Evolutionary conservation across 2,113 vertebrate species (phyloP).

Genomic region (Thunnus maccoyii): DNA sequence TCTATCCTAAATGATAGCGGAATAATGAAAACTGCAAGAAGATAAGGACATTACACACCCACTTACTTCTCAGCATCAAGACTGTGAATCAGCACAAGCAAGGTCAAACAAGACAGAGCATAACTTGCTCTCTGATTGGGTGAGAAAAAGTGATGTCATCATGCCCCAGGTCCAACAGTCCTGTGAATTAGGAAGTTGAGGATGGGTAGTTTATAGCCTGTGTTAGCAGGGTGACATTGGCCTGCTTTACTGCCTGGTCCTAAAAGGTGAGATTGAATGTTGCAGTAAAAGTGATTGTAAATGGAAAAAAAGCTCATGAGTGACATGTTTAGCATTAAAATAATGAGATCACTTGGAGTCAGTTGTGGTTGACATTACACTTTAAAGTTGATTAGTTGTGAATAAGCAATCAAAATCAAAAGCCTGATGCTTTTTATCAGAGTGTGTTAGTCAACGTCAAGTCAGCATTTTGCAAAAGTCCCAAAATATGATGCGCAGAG

Average conservation of each 20-base stretch:
- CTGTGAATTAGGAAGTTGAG: constrained; percentile 52
- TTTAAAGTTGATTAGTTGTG: constrained; percentile 14
- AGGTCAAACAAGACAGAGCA: constrained; percentile 59
- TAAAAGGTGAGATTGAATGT: constrained; percentile 69
- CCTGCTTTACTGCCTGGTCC: constrained; percentile 66
- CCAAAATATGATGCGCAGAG: not conserved
- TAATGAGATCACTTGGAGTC: constrained; percentile 26
- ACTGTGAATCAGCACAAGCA: constrained; percentile 51
- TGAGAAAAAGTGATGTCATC: constrained; percentile 50
- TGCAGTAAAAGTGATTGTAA: constrained; percentile 61
- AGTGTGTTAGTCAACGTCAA: not conserved
- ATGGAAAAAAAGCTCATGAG: constrained; percentile 26
- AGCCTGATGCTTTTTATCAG: constrained; percentile 11
- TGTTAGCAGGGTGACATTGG: constrained; percentile 73
- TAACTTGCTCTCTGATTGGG: constrained; percentile 27
- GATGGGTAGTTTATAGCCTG: constrained; percentile 64
- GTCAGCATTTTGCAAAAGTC: not conserved
- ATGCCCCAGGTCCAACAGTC: constrained; percentile 29
- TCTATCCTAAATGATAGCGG: constrained; percentile 7
- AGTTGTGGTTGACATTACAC: not conserved
- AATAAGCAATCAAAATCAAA: constrained; percentile 6
- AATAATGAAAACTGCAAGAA: constrained; percentile 30
- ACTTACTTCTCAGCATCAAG: constrained; percentile 28
- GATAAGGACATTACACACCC: constrained; percentile 28
- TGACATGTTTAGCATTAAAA: constrained; percentile 50